Conservation (phyloP, 1,140 invertebrate genomes). For the Coptotermes formosanus region DNA sequence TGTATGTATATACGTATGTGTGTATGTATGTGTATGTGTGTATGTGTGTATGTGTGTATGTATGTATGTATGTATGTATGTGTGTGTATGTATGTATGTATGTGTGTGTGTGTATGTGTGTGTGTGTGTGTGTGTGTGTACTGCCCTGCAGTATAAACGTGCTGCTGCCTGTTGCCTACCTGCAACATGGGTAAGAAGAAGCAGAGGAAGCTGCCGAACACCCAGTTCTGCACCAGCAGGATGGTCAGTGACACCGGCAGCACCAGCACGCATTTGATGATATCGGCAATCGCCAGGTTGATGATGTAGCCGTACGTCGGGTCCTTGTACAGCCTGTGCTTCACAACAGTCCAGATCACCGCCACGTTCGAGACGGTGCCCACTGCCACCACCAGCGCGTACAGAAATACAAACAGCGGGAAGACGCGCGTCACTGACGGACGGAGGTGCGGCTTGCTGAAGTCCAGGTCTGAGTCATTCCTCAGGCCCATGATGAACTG, state of each 20-base stretch:
- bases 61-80: no score
- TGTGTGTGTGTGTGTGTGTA: no score
- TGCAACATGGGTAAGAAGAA: slow-evolving; percentile 74
- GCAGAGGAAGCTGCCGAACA: slow-evolving; percentile 72
- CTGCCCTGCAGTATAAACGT: no score
- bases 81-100: no score
- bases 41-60: no score
- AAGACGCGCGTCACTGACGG: slow-evolving; percentile 55
- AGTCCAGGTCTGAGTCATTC: slow-evolving; percentile 46
- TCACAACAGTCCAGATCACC: slow-evolving; percentile 60
- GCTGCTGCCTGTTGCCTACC: slow-evolving; percentile 45
- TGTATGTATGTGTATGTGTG: no score
- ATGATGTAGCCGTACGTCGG: slow-evolving; percentile 65
- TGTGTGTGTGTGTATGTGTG: no score
- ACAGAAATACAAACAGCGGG: slow-evolving; percentile 63
- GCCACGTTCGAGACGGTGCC: slow-evolving; percentile 59
- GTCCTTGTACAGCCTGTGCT: slow-evolving; percentile 59
- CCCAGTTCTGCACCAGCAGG: slow-evolving; percentile 70
- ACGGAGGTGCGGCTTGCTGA: slow-evolving; percentile 48
- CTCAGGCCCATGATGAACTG: slow-evolving; percentile 41
- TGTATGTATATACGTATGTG: no score
- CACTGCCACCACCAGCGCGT: slow-evolving; percentile 55
- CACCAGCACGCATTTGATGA: slow-evolving; percentile 65
- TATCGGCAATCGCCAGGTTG: slow-evolving; percentile 65
- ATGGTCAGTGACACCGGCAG: slow-evolving; percentile 67